Evolutionary conservation across 2,113 vertebrate species (phyloP).

Genomic region (Callocephalon fimbriatum): DNA sequence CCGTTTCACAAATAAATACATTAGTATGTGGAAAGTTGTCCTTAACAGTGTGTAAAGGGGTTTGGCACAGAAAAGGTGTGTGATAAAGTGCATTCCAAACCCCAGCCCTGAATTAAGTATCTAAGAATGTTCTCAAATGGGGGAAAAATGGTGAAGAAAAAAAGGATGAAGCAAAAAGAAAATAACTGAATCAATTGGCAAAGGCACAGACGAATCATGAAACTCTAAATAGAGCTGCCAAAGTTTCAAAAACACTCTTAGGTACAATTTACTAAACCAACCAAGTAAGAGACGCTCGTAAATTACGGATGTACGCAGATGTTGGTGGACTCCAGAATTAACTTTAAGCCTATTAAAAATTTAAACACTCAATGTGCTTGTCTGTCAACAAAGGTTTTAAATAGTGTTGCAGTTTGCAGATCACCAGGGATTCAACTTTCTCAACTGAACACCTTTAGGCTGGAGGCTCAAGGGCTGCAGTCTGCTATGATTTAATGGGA

Average conservation of each 20-base stretch:
- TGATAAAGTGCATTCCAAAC: constrained; percentile 74
- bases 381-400: constrained; percentile 51
- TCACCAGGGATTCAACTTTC: not conserved
- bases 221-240: constrained; percentile 55
- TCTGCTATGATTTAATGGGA: not conserved
- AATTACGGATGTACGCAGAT: constrained; percentile 61
- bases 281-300: constrained; percentile 63
- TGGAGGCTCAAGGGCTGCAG: not conserved
- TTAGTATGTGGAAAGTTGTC: constrained; percentile 59
- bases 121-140: constrained; percentile 68
- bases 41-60: constrained; percentile 49
- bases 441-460: not conserved
- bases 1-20: constrained; percentile 57
- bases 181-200: constrained; percentile 50
- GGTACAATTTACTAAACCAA: constrained; percentile 70
- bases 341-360: constrained; percentile 73
- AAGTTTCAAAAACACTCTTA: constrained; percentile 69
- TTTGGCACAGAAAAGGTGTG: constrained; percentile 74
- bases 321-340: constrained; percentile 53
- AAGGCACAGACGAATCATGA: constrained; percentile 65
- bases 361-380: constrained; percentile 53
- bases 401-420: not conserved
- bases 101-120: constrained; percentile 70
- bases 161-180: not conserved
- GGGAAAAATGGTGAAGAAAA: not conserved